These are phyloP conservation scores for Martes martes DNA, from an alignment of 2,113 vertebrate genomes.

Conservation along the genomic window DNA sequence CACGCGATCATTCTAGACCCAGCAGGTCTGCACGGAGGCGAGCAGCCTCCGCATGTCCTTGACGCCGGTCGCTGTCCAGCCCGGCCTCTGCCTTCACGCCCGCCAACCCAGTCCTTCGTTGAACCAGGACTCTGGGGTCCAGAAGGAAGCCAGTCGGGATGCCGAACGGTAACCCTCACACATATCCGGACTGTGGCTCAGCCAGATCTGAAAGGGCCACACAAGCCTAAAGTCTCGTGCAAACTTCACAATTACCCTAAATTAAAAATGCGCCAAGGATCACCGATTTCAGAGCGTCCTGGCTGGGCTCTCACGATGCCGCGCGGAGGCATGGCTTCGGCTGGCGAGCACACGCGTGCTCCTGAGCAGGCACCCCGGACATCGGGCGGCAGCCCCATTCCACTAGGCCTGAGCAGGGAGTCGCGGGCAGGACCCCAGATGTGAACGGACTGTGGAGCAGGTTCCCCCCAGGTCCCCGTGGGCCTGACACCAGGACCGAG, in stretches of 20 bases:
- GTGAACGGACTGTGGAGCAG: not conserved
- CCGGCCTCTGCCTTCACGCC: not conserved
- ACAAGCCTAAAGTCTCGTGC: not conserved
- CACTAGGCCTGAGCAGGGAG: accelerated
- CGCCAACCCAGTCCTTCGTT: not conserved
- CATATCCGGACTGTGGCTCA: not conserved
- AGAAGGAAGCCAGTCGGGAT: not conserved
- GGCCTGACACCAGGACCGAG: accelerated
- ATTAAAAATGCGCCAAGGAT: no score
- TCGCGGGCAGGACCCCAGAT: accelerated
- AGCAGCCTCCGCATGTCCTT: not conserved
- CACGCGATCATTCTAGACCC: not conserved
- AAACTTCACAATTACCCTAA: not conserved
- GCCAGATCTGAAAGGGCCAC: accelerated
- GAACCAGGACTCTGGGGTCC: not conserved
- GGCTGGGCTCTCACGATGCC: not conserved
- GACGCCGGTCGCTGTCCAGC: not conserved
- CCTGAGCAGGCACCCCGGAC: accelerated
- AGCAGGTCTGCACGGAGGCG: not conserved
- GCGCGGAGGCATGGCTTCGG: accelerated
- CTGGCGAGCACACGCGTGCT: accelerated
- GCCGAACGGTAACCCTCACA: accelerated
- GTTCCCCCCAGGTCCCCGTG: accelerated
- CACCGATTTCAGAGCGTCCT: accelerated
- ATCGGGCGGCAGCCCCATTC: no score